Conservation (phyloP, 2,888 invertebrate species). For the Leptinotarsa peninsularis region DNA sequence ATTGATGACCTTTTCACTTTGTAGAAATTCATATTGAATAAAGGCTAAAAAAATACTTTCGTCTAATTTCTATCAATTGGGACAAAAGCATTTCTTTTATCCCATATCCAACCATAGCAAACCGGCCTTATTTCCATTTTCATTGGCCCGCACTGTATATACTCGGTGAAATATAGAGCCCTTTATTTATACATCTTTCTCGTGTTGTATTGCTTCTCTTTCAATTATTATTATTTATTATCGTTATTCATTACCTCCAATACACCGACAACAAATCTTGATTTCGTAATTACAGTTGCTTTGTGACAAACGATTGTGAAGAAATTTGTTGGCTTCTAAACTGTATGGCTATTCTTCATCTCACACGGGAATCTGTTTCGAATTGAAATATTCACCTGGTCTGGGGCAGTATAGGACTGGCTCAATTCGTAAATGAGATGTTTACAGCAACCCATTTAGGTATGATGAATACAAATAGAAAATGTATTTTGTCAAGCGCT, state of each 20-base stretch:
- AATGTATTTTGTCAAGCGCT: too few species aligned
- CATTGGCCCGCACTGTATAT: too few species aligned
- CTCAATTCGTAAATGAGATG: too few species aligned
- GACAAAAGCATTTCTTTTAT: too few species aligned
- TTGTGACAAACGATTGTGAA: background rate
- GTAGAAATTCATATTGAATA: too few species aligned
- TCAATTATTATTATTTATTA: constrained; percentile 1
- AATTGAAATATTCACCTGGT: background rate
- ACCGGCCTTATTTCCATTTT: too few species aligned
- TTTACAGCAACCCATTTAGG: too few species aligned
- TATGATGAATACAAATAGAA: too few species aligned
- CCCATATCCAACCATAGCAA: too few species aligned
- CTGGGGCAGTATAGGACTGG: background rate
- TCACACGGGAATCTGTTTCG: background rate
- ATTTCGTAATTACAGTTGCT: background rate
- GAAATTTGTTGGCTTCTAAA: background rate
- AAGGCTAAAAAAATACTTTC: too few species aligned
- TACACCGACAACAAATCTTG: background rate
- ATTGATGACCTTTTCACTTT: too few species aligned
- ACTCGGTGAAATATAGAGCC: background rate
- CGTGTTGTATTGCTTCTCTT: background rate
- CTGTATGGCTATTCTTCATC: background rate
- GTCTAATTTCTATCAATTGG: too few species aligned
- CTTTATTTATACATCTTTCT: background rate
- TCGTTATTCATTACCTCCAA: background rate